Base-by-base conservation (phyloP, 2,888 invertebrate species). In the Iselma pallidipennis region DNA sequence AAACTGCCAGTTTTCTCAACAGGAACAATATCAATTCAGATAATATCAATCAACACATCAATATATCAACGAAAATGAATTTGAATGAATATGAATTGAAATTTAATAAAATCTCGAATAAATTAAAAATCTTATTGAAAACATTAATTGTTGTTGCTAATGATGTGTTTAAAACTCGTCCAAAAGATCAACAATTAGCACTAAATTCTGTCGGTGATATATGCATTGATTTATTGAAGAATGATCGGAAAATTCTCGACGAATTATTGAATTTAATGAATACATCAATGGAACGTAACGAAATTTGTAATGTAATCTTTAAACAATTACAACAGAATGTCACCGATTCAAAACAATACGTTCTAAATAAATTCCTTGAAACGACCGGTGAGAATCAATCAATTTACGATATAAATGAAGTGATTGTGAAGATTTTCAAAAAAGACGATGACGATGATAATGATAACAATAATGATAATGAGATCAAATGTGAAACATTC, bases 381-480 rank as follows among this genome's bases (percentile, higher is more conserved):
- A 42, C 2, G 9, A 16, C 16, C 16, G 42, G 19, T 6, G 56
- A 58, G 42, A 69, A 66, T 45, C 49, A 69, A 52, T 58, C 71
- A 10, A 57, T 66, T 74, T 84, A 87, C 63, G 85, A 87, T 14
- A 83, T 89, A 0, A 82, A 89, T 54, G 88, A 89, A 60, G 87
- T 87, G 73, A 82, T 91, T 21, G 84, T 86, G 19, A 84, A 87
- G 68, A 86, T 90, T 59, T 81, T 91, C 51, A 87, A 86, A 63
- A 85, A 86, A 66, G 88, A 88, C 71, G 84, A 84, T 68, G 83
- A 88, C 65, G 84, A 90, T 23, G 83, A 86, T 7, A 89, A 89
- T 0, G 23, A 23, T 7, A 37, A 33, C n/a, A 3, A 23, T 56
- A 23, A 29, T 59, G 52, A 57, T n/a, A 26, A 54, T 1, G 64